These are phyloP conservation scores for Noturus placidus DNA, from an alignment of 2,113 vertebrate genomes.

Conservation along the genomic window DNA sequence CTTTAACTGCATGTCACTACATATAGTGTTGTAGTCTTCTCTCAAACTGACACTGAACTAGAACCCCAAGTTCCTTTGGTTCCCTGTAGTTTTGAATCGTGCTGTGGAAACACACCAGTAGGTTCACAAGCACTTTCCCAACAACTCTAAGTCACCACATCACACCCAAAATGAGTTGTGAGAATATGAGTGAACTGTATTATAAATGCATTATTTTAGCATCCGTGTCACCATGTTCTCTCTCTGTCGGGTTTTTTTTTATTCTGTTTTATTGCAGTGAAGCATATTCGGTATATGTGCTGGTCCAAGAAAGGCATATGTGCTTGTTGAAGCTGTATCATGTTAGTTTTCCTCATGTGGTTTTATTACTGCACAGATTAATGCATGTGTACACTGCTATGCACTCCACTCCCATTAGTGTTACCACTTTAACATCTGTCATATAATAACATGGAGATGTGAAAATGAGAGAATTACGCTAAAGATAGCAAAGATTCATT, in stretches of 20 bases:
- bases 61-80: not conserved
- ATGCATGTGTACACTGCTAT: conserved; percentile 5
- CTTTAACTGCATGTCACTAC: not conserved
- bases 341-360: conserved; percentile 28
- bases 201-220: conserved; percentile 10
- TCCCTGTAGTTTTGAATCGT: not conserved
- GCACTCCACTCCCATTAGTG: not conserved
- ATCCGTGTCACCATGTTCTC: conserved; percentile 5
- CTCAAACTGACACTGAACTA: not conserved
- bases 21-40: not conserved
- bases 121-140: not conserved
- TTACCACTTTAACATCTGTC: not conserved
- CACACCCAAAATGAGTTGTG: not conserved
- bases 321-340: conserved; percentile 40
- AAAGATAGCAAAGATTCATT: conserved; percentile 13
- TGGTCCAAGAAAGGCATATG: conserved; percentile 39
- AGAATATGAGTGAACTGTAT: not conserved
- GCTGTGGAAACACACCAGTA: not conserved
- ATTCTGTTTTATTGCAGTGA: conserved; percentile 52
- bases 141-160: not conserved
- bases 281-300: conserved; percentile 43
- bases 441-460: not conserved
- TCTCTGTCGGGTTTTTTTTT: not conserved
- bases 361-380: conserved; percentile 38
- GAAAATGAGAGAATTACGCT: not conserved